phyloP scores from a whole-genome alignment of 2,888 invertebrate species.

The Erebia palarica region DNA sequence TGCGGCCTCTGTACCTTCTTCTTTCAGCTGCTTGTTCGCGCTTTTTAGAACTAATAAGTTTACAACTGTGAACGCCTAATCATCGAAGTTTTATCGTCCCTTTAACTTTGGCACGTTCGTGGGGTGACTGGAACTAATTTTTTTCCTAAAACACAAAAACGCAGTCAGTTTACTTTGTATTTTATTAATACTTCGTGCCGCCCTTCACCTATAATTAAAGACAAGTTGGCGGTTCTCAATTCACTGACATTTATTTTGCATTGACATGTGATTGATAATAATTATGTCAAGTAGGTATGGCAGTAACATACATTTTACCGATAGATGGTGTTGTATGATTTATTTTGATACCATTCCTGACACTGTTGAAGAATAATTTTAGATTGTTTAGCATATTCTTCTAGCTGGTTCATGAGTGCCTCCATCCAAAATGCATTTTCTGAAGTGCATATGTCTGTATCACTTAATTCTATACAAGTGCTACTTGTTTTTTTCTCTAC shows the following conservation, averaged over 20 bases:
- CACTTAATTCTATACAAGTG: conserved; percentile 62
- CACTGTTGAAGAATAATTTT: conserved; percentile 80
- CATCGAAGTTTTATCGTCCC: background rate
- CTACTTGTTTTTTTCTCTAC: conserved; percentile 49
- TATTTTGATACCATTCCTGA: no score
- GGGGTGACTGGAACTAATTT: background rate
- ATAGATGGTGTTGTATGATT: no score
- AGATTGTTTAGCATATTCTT: conserved; percentile 81
- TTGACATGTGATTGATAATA: no score
- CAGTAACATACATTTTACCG: no score
- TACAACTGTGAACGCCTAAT: background rate
- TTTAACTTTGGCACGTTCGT: background rate
- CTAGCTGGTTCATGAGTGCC: conserved; percentile 86
- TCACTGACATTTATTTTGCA: no score
- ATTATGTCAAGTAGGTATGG: no score
- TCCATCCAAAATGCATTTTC: conserved; percentile 85
- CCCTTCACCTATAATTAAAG: no score
- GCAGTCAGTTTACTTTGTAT: no score
- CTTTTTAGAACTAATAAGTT: background rate
- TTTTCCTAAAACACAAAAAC: no score
- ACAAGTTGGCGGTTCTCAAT: no score
- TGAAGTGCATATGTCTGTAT: conserved; percentile 48
- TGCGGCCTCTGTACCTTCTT: background rate
- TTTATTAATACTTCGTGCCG: no score
- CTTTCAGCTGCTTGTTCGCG: background rate